Base-by-base conservation (phyloP, 1,140 invertebrate species). In the Ditylenchus dipsaci region DNA sequence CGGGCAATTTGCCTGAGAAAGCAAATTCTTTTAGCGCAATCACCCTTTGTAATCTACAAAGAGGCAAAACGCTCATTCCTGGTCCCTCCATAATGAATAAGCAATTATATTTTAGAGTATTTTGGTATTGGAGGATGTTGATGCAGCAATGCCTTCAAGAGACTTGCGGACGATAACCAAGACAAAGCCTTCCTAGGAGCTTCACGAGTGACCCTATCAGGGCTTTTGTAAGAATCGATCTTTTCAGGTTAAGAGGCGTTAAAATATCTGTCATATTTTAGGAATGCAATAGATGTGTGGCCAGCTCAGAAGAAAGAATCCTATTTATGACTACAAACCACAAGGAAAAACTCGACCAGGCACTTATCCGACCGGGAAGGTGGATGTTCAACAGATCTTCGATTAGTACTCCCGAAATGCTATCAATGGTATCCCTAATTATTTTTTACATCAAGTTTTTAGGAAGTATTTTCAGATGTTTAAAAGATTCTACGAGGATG, bases 261-360 rank as follows among this genome's bases (percentile, higher is more conserved):
- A 3, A 38, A 38, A 38, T 11, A 38, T 38, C 33, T 38, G 3
- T 38, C 98, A 38, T 11, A 11, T 38, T 38, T 38, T 11, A 38
- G 33, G 3, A 99, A 99, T 86, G 95, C 94, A 80, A 86, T 99
- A 23, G 96, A 99, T 86, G 96, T 15, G 95, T 98, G n/a, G 94
- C 93, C 1, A 97, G 93, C 33, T 90, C 95, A 3, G 96, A 99
- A 86, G 96, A 91, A 9, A 86, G 96, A 70, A 93, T 99, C 71
- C 86, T 99, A 17, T 98, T 99, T n/a, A n/a, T 98, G 96, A 99
- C 96, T 0, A 99, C 96, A 0, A 99, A 99, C 87, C 95, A 97
- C 84, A 85, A 95, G 59, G 91, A 98, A n/a, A 90, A 93, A 77
- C 86, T 99, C 58, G 95, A 99, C 86, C 90, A 92, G 69, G 95